Conservation (phyloP, 64 coral and sea anemone genomes). For the Montipora sp. region DNA sequence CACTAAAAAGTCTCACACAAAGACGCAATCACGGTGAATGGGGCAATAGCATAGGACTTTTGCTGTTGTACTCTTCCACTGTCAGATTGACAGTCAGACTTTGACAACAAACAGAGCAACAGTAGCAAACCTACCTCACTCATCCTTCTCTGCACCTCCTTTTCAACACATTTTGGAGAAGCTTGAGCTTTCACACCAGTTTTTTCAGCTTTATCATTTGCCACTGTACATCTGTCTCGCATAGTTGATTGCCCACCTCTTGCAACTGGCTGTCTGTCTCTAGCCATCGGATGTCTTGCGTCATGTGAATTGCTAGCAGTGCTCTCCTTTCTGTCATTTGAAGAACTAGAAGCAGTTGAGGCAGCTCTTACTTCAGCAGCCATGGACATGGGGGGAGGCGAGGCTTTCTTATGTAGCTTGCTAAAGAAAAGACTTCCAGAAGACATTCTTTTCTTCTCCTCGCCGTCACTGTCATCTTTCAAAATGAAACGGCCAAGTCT, state of each 20-base stretch:
- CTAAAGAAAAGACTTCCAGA: constrained; percentile 89
- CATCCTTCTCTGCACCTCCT: background rate
- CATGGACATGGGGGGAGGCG: constrained; percentile 40
- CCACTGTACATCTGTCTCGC: background rate
- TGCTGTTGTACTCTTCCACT: too few relatives aligned
- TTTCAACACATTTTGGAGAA: constrained; percentile 46
- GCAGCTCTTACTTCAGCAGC: constrained; percentile 45
- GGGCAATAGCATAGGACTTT: too few relatives aligned
- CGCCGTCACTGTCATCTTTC: constrained; percentile 64
- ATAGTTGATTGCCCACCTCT: background rate
- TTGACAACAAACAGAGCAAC: background rate
- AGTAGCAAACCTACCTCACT: constrained; percentile 4
- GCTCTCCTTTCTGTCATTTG: background rate
- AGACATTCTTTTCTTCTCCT: constrained; percentile 65
- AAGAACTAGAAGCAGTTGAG: background rate
- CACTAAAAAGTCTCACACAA: too few relatives aligned
- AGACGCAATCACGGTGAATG: too few relatives aligned
- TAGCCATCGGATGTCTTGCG: background rate
- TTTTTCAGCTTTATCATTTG: constrained; percentile 26
- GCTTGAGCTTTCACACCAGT: background rate
- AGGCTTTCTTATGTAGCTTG: constrained; percentile 66
- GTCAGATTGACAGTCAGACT: background rate
- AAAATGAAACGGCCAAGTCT: constrained; percentile 87
- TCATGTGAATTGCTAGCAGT: background rate
- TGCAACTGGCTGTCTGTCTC: constrained; percentile 35